Conservation (phyloP, 2,888 invertebrate genomes). For the Sthenelais limicola region DNA sequence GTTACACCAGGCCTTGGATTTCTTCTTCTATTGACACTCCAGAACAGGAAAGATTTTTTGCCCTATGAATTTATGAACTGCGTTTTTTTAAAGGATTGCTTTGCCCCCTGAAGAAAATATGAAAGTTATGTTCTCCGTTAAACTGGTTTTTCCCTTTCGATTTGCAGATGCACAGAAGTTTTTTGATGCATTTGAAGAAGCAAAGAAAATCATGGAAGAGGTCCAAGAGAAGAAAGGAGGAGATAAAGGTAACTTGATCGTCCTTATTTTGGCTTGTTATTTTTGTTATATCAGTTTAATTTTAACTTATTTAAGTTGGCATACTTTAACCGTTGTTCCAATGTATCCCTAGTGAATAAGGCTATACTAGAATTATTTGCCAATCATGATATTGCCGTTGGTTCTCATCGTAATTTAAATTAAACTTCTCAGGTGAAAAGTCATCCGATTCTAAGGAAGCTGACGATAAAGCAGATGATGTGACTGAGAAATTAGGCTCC, state of each 20-base stretch:
- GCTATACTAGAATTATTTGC: too few relatives aligned
- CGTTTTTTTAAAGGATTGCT: too few relatives aligned
- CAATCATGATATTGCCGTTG: neutral
- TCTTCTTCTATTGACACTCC: too few relatives aligned
- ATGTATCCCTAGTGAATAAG: too few relatives aligned
- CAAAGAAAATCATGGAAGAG: slow-evolving; percentile 48
- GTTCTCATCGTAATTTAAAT: neutral
- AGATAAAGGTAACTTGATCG: neutral
- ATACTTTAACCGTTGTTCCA: too few relatives aligned
- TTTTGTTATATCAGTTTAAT: neutral
- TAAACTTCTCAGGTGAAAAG: neutral
- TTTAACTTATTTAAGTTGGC: too few relatives aligned
- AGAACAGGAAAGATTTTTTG: too few relatives aligned
- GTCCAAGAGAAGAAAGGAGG: slow-evolving; percentile 1
- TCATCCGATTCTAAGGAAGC: neutral
- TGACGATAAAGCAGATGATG: slow-evolving; percentile 18
- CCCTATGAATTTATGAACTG: too few relatives aligned
- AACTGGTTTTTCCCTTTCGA: neutral
- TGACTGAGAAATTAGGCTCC: slow-evolving; percentile 19
- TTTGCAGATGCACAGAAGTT: slow-evolving; percentile 69
- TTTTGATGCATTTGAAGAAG: slow-evolving; percentile 64
- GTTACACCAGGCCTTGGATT: neutral
- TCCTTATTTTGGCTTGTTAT: neutral
- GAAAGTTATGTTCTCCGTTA: too few relatives aligned
- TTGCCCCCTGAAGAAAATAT: too few relatives aligned